Conservation (phyloP, 64 coral and sea anemone genomes). For the Montipora foliosa region DNA sequence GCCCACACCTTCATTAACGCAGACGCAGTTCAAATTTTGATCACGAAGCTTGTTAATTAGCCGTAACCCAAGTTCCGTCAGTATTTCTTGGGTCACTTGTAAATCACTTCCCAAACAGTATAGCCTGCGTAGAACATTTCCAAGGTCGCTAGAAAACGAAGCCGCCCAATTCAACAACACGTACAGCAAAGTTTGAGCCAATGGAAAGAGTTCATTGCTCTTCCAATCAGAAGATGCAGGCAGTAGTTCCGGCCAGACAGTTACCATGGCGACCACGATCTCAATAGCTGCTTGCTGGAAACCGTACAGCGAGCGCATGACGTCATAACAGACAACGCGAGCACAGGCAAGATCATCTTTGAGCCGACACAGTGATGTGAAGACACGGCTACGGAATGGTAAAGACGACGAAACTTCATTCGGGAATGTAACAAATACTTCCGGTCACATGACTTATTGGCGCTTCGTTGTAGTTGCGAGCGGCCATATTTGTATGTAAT, state of each 20-base stretch:
- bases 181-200: not conserved
- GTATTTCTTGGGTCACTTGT: not conserved
- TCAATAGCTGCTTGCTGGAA: conserved; percentile 16
- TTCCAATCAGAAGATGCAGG: not conserved
- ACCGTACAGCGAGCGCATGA: conserved; percentile 66
- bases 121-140: conserved; percentile 25
- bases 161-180: conserved; percentile 24
- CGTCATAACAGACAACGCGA: conserved; percentile 68
- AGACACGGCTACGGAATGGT: conserved; percentile 57
- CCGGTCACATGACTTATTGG: too few relatives aligned
- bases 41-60: not conserved
- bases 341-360: conserved; percentile 47
- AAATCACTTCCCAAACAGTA: conserved; percentile 26
- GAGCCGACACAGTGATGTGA: conserved; percentile 65
- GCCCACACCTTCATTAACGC: conserved; percentile 4
- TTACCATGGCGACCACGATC: conserved; percentile 63
- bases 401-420: not conserved
- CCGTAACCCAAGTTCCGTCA: not conserved
- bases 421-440: too few relatives aligned
- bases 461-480: too few relatives aligned
- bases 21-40: not conserved
- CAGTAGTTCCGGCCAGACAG: conserved; percentile 72
- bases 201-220: not conserved
- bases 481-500: too few relatives aligned
- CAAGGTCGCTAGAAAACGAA: not conserved